Percentiles rank a stretch among this genome's conserved stretches.
phyloP scores from a whole-genome alignment of 2,797 vertebrate genomes.

The Numenius phaeopus region DNA sequence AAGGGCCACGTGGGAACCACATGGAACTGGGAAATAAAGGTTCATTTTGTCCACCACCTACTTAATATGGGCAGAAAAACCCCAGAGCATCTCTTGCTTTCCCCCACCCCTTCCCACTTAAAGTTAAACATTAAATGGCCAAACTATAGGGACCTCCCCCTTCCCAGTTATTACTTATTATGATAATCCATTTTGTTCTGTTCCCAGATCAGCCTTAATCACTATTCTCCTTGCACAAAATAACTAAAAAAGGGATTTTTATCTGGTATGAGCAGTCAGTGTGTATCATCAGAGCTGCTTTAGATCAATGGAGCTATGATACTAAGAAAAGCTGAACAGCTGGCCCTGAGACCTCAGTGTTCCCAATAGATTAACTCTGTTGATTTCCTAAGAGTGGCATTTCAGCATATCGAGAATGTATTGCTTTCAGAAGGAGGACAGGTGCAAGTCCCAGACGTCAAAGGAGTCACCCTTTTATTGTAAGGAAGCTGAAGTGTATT shows the following conservation, averaged over 20 bases:
- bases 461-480: constrained; percentile 5
- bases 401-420: constrained; percentile 2
- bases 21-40: neutral
- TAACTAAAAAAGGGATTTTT: neutral
- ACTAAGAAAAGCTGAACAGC: neutral
- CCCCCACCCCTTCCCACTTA: neutral
- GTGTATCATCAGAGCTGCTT: constrained; percentile 1
- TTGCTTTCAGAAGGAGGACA: constrained; percentile 23
- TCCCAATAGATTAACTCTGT: constrained; percentile 20
- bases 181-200: constrained; percentile 23
- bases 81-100: neutral
- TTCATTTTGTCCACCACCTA: neutral
- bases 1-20: neutral
- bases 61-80: neutral
- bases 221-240: constrained; percentile 1
- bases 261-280: neutral
- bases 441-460: neutral
- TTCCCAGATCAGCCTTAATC: constrained; percentile 12
- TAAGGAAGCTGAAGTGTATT: neutral
- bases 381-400: constrained; percentile 2
- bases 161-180: neutral
- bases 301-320: neutral
- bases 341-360: constrained; percentile 2
- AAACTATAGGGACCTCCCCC: neutral
- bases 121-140: neutral